Base-by-base conservation (phyloP, 1,140 invertebrate species). In the Zaprionus ghesquierei region DNA sequence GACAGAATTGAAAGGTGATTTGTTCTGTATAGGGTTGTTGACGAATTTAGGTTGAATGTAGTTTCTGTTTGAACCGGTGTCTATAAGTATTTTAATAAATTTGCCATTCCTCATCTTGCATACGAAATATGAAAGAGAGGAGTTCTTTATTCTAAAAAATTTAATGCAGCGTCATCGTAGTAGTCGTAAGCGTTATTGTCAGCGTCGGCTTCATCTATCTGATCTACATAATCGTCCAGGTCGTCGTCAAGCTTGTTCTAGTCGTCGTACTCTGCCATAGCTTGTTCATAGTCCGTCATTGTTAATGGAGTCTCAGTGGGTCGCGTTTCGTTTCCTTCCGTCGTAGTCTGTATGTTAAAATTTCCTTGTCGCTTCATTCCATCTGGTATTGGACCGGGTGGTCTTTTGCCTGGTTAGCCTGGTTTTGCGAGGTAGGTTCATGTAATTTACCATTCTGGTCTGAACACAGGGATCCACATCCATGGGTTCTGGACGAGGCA, bases 41-140 rank as follows among this genome's bases (percentile, higher is more conserved):
- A 70, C 55, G 1, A 66, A 46, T 22, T 55, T 33, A 3, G 64
- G 63, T 69, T 77, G 56, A 5, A 82, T 77, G 20, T 77, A 79
- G 20, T 79, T 72, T 61, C 58, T 61, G 10, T 68, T 80, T 25
- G 66, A 77, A 0, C 71, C 69, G 2, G 53, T 66, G 25, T 77
- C 64, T 25, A 69, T 59, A 27, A 81, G 29, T 8, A 73, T 55
- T 69, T 62, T 20, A 6, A 44, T 55, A 25, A 25, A 5, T 54
- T 75, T 4, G 13, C 69, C 64, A 49, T 46, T 74, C 61, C 49
- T 44, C 68, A 69, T 4, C 29, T 41, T 75, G 20, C 60, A 44
- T 41, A 68, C 71, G 9, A 81, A 61, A 25, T 80, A 80, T 15
- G 77, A 70, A n/a, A 80, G 51, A 20, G 75, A 81, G 60, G 76